Conservation (phyloP, 2,888 invertebrate species). For the Nemurella pictetii region DNA sequence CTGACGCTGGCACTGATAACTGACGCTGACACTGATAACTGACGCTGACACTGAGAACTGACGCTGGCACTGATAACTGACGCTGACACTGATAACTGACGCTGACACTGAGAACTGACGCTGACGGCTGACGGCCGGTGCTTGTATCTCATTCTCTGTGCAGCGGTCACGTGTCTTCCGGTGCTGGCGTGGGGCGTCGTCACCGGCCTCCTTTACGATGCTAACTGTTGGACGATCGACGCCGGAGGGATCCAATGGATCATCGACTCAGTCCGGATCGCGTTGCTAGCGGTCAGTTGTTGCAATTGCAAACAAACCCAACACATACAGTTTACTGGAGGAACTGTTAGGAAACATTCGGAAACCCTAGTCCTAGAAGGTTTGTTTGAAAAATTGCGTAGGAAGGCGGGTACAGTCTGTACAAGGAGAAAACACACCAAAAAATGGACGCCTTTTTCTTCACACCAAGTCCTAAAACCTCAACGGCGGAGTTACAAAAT, state of each 20-base stretch:
- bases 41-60: background rate
- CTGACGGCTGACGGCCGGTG: background rate
- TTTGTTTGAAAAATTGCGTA: too few relatives aligned
- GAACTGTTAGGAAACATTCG: too few relatives aligned
- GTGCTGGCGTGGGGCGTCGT: conserved; percentile 60
- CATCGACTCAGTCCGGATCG: conserved; percentile 62
- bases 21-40: too few relatives aligned
- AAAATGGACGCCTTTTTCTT: too few relatives aligned
- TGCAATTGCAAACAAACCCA: too few relatives aligned
- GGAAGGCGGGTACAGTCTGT: too few relatives aligned
- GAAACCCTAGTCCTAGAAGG: too few relatives aligned
- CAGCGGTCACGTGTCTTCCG: conserved; percentile 57
- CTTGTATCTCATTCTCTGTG: conserved; percentile 34
- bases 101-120: background rate
- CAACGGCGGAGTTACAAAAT: too few relatives aligned
- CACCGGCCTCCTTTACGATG: conserved; percentile 57
- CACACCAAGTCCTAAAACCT: too few relatives aligned
- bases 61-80: background rate
- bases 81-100: background rate
- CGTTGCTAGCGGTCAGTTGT: conserved; percentile 53
- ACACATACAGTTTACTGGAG: background rate
- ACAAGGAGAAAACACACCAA: too few relatives aligned
- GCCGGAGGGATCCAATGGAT: conserved; percentile 61
- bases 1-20: too few relatives aligned
- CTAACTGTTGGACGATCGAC: conserved; percentile 64